A percentile compares a stretch with the other conserved stretches of the same genome.
Evolutionary conservation across 1,140 invertebrate species (phyloP).

Genomic region (Archivesica marissinica): DNA sequence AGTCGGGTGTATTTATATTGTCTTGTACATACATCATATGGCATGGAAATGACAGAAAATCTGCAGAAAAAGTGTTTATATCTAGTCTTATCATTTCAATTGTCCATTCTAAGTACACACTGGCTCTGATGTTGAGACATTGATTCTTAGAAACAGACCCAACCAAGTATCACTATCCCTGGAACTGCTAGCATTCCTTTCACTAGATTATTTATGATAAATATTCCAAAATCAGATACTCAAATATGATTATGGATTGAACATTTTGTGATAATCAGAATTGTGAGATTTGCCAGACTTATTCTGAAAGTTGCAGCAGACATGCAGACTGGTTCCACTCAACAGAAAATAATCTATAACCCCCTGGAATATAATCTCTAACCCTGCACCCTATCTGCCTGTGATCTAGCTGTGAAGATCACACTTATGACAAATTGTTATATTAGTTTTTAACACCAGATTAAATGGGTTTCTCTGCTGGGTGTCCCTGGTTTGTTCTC

Average conservation of each 20-base stretch:
- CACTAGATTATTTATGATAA: conserved; percentile 53
- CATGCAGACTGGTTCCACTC: neutral
- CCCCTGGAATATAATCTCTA: conserved; percentile 37
- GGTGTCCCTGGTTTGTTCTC: conserved; percentile 22
- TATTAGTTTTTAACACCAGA: conserved; percentile 52
- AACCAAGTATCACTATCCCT: neutral
- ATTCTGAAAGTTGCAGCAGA: neutral
- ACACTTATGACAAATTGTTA: conserved; percentile 64
- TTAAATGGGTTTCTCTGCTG: conserved; percentile 42
- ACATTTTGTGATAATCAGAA: conserved; percentile 41
- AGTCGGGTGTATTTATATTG: conserved; percentile 35
- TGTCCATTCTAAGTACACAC: conserved; percentile 20
- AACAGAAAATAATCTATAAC: conserved; percentile 46
- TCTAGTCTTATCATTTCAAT: conserved; percentile 41
- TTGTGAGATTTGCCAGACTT: conserved; percentile 33
- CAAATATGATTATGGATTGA: conserved; percentile 50
- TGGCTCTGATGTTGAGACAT: conserved; percentile 1
- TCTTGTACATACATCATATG: conserved; percentile 57
- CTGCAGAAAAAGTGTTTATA: conserved; percentile 50
- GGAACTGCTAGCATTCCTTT: neutral
- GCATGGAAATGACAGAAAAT: conserved; percentile 43
- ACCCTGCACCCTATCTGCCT: conserved; percentile 30
- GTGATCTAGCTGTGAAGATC: conserved; percentile 45
- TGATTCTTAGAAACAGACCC: neutral
- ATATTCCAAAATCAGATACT: conserved; percentile 40